Base-by-base conservation (phyloP, 2,113 vertebrate genomes). In the Pycnonotus jocosus region DNA sequence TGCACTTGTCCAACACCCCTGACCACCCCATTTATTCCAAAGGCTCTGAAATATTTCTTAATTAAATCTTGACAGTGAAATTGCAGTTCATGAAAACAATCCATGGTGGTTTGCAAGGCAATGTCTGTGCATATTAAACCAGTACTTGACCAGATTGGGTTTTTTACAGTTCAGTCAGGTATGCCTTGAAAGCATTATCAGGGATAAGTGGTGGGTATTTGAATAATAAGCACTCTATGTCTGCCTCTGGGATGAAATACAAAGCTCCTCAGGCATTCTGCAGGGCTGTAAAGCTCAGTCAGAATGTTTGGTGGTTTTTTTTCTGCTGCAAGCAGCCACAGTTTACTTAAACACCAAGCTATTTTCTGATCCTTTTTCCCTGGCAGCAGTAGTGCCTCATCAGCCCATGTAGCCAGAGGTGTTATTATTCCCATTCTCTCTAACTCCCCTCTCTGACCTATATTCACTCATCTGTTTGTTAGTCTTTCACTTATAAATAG, bases 131-230 rank as follows among this genome's bases (percentile, higher is more conserved):
- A 61, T 74, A 68, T 73, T 61, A 87, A 89, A 90, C 22, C 60
- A 72, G 38, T 86, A 37, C 79, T 96, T 91, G 88, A 81, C 91
- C 88, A 93, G 86, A 84, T 28, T 56, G 81, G 15, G 20, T 8
- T 85, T 83, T 95, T 94, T 86, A 69, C 70, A 91, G 80, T 87
- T 95, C 79, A 91, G 62, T 58, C 88, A 97, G 88, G 50, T 94
- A 80, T 64, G 77, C 40, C 74, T 89, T 87, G 66, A 89, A 92
- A 92, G 48, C 69, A 24, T 93, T 90, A 69, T 56, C n/a, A 68
- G 72, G 65, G 61, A 53, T 92, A 95, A 95, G 79, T 71, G 62
- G 35, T 76, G 81, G 42, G 20, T 95, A 69, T 93, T 86, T 94
- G 74, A 86, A 84, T 70, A 84, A 60, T 54, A 86, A 91, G 56